phyloP scores from a whole-genome alignment of 2,888 invertebrate genomes.

The Stictocephala bisonia region DNA sequence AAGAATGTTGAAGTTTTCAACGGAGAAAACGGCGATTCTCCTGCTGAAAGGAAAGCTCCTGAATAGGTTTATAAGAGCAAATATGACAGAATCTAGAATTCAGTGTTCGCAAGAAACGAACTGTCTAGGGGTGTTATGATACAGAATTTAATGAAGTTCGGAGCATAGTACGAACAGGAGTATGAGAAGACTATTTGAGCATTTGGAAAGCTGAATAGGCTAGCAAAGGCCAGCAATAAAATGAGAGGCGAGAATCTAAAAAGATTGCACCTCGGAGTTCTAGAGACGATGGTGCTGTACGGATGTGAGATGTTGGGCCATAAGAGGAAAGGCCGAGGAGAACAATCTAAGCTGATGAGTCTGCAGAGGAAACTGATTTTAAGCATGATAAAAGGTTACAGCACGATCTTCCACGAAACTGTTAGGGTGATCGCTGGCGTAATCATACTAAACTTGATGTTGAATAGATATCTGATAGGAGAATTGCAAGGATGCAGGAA shows the following conservation, averaged over 20 bases:
- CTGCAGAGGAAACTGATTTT: not conserved
- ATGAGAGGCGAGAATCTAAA: not conserved
- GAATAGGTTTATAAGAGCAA: not conserved
- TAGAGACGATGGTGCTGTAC: not conserved
- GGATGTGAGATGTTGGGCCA: not conserved
- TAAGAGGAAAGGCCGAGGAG: not conserved
- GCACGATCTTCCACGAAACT: not conserved
- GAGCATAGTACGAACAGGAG: not conserved
- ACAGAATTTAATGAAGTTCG: not conserved
- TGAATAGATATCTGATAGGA: no score
- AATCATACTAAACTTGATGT: conserved; percentile 13
- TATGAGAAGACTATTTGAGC: not conserved
- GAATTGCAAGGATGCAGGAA: not conserved
- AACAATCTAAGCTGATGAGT: not conserved
- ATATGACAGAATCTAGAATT: not conserved
- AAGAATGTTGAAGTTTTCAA: no score
- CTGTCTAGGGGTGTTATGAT: not conserved
- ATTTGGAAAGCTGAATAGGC: not conserved
- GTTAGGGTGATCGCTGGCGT: not conserved
- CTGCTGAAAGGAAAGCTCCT: not conserved
- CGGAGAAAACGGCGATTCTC: not conserved
- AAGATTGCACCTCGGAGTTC: not conserved
- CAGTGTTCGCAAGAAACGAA: not conserved
- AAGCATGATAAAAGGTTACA: not conserved
- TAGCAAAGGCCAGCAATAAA: not conserved